A percentile compares a stretch with the other conserved stretches of the same genome.
These are phyloP conservation scores for Ariolimax columbianus DNA, from an alignment of 2,888 invertebrate genomes.

Conservation along the genomic window DNA sequence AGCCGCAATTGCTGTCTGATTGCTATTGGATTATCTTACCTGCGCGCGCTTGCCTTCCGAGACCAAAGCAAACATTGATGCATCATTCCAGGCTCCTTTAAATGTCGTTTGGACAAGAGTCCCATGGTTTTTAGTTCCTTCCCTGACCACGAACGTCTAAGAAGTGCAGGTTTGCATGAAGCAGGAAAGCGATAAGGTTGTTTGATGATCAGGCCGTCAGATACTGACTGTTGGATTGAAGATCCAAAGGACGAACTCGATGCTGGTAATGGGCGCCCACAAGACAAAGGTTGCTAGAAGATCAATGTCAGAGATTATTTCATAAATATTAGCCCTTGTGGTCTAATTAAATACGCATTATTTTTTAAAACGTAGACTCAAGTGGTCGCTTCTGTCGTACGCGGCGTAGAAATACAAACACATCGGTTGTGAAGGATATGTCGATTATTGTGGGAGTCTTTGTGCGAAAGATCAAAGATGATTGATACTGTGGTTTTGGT, in stretches of 20 bases:
- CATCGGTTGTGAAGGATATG: background rate
- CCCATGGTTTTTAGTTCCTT: constrained; percentile 28
- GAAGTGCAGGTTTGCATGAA: constrained; percentile 11
- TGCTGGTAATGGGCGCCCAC: constrained; percentile 28
- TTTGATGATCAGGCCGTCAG: constrained; percentile 34
- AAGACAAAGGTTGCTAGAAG: constrained; percentile 25
- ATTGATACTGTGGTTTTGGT: background rate
- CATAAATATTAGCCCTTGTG: constrained; percentile 30
- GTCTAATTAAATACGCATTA: constrained; percentile 35
- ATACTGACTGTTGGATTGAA: constrained; percentile 17
- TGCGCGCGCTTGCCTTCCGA: constrained; percentile 23
- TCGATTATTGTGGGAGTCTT: background rate
- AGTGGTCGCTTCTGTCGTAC: constrained; percentile 8
- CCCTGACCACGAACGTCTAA: constrained; percentile 15
- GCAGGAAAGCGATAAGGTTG: constrained; percentile 28
- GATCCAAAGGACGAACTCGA: constrained; percentile 9
- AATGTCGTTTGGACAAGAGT: constrained; percentile 41
- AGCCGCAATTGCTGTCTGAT: constrained; percentile 28
- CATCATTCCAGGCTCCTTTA: constrained; percentile 42
- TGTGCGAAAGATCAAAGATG: constrained; percentile 31
- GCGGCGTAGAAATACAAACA: background rate
- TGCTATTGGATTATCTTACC: constrained; percentile 46
- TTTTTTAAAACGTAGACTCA: constrained; percentile 16
- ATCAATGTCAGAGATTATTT: constrained; percentile 18
- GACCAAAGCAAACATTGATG: constrained; percentile 39